Conservation (phyloP, 2,797 vertebrate species). For the Diplodus sargus region DNA sequence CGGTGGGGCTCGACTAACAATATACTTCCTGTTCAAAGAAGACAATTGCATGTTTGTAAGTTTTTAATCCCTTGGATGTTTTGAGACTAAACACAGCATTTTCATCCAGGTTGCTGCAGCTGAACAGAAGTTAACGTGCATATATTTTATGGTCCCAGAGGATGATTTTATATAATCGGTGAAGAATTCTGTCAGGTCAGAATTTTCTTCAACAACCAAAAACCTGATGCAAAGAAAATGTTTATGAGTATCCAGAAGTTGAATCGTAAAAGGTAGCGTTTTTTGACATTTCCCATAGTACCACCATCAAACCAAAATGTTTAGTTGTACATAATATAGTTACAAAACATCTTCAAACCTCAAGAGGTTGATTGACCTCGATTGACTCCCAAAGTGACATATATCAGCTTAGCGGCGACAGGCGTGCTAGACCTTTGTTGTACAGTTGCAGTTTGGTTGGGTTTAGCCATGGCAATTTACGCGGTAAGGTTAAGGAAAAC, state of each 20-base stretch:
- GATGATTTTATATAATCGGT: too few species aligned
- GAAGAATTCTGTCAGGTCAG: not conserved
- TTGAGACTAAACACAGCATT: not conserved
- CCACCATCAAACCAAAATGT: not conserved
- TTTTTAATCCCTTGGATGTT: not conserved
- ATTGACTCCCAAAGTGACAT: too few species aligned
- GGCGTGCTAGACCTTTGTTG: too few species aligned
- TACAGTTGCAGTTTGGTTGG: too few species aligned
- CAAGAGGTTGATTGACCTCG: too few species aligned
- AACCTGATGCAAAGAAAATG: not conserved
- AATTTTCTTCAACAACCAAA: not conserved
- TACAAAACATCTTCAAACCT: too few species aligned
- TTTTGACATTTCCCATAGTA: slow-evolving; percentile 10
- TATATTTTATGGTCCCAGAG: too few species aligned
- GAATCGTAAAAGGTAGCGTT: not conserved
- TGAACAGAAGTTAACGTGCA: too few species aligned
- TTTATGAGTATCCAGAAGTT: not conserved
- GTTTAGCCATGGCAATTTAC: too few species aligned
- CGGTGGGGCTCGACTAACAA: not conserved
- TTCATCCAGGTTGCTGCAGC: too few species aligned
- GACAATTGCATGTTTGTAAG: not conserved
- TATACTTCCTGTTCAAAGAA: slow-evolving; percentile 16
- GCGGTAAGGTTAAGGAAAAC: too few species aligned
- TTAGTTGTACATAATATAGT: not conserved
- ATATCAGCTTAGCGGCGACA: too few species aligned